Conservation (phyloP, 64 coral and sea anemone genomes). For the Montipora sp. region DNA sequence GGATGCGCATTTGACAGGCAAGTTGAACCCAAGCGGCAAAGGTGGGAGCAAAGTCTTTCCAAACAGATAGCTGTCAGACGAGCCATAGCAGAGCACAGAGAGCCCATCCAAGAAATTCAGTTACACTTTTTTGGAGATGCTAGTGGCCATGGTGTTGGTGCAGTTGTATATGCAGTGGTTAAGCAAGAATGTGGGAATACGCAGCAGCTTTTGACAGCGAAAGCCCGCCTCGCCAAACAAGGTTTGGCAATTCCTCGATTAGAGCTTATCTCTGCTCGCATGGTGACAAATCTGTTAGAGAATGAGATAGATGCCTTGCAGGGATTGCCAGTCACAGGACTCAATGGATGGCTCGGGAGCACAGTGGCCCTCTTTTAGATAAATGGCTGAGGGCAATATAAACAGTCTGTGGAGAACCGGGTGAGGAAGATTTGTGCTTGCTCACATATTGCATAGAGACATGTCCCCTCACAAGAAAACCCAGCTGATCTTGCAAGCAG, state of each 20-base stretch:
- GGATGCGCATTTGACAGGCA: not conserved
- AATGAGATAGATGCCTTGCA: too few relatives aligned
- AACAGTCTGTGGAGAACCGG: conserved; percentile 7
- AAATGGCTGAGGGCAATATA: not conserved
- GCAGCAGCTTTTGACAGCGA: not conserved
- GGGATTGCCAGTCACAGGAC: not conserved
- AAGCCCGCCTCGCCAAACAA: not conserved
- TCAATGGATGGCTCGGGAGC: conserved; percentile 6
- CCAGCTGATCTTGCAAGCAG: conserved; percentile 12
- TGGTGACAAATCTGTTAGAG: not conserved
- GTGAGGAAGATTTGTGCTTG: not conserved
- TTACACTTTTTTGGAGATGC: conserved; percentile 9
- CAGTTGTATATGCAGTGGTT: not conserved
- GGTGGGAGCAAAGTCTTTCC: not conserved
- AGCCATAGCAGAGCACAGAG: not conserved
- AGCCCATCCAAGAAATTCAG: conserved; percentile 7
- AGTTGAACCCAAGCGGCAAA: not conserved
- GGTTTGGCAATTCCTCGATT: not conserved
- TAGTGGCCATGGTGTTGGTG: not conserved
- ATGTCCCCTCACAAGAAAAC: not conserved
- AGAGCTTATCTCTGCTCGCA: not conserved
- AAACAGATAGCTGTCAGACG: not conserved
- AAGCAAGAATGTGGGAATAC: not conserved
- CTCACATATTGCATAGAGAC: not conserved
- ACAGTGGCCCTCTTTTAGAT: not conserved